Evolutionary conservation across 2,888 invertebrate species (phyloP).

Genomic region (Sussaba pulchella): DNA sequence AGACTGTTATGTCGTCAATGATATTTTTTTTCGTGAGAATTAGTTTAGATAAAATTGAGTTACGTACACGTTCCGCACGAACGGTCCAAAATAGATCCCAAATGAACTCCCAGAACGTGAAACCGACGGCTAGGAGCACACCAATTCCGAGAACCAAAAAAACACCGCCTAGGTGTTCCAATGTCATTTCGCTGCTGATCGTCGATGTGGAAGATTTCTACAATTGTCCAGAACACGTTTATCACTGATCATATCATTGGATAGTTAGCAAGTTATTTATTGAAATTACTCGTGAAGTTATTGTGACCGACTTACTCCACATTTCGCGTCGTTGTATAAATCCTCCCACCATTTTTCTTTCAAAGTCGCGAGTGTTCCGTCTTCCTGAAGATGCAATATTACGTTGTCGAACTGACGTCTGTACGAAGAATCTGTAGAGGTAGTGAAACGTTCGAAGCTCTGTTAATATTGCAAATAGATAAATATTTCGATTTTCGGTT

Average conservation of each 20-base stretch:
- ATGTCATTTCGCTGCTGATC: slow-evolving; percentile 84
- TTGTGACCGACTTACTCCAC: slow-evolving; percentile 84
- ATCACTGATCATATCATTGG: no score
- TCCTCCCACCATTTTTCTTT: slow-evolving; percentile 93
- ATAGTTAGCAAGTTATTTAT: background rate
- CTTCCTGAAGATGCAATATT: slow-evolving; percentile 90
- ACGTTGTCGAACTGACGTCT: slow-evolving; percentile 89
- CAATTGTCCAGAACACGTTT: slow-evolving; percentile 8
- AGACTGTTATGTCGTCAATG: no score
- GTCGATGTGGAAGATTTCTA: slow-evolving; percentile 71
- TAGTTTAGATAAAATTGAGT: background rate
- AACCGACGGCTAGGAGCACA: slow-evolving; percentile 87
- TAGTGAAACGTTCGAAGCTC: background rate
- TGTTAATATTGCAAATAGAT: background rate
- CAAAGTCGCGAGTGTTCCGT: slow-evolving; percentile 88
- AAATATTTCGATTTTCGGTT: no score
- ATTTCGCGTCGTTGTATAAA: slow-evolving; percentile 88
- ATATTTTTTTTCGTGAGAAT: no score
- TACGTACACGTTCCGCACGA: slow-evolving; percentile 79
- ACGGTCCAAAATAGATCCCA: slow-evolving; percentile 86
- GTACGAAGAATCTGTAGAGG: slow-evolving; percentile 86
- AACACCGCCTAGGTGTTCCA: slow-evolving; percentile 93
- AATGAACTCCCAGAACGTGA: slow-evolving; percentile 89
- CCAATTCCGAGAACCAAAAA: slow-evolving; percentile 91
- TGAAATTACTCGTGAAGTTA: background rate